Evolutionary conservation across 2,797 vertebrate genomes (phyloP).

Genomic region (Pristis pectinata): DNA sequence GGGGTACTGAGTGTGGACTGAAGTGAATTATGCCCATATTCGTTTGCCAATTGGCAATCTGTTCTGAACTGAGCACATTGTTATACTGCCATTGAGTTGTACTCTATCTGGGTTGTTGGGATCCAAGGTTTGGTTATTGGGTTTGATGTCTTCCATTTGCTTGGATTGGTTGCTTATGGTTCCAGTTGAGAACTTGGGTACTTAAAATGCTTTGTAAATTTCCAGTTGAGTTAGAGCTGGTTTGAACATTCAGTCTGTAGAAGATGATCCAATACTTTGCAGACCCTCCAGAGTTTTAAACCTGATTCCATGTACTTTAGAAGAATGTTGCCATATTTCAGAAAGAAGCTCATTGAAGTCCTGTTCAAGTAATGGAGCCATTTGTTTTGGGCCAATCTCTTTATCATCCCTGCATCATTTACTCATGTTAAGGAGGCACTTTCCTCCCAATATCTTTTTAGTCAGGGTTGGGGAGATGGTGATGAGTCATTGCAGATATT

Average conservation of each 20-base stretch:
- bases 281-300: neutral
- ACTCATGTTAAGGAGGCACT: neutral
- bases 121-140: no score
- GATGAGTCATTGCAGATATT: neutral
- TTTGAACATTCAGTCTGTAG: neutral
- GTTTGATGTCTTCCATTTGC: neutral
- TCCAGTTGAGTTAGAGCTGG: conserved; percentile 1
- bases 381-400: no score
- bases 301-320: neutral
- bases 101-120: no score
- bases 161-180: neutral
- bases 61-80: neutral
- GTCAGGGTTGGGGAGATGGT: no score
- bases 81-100: no score
- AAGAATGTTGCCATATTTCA: conserved; percentile 4
- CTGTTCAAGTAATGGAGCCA: neutral
- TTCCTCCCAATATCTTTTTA: neutral
- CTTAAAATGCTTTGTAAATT: neutral
- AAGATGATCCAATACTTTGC: conserved; percentile 5
- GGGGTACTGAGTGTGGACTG: no score
- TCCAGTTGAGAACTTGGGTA: neutral
- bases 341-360: neutral
- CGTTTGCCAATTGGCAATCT: neutral
- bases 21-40: neutral
- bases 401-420: neutral